Evolutionary conservation across 2,888 invertebrate genomes (phyloP).

Genomic region (Philereme vetulata): DNA sequence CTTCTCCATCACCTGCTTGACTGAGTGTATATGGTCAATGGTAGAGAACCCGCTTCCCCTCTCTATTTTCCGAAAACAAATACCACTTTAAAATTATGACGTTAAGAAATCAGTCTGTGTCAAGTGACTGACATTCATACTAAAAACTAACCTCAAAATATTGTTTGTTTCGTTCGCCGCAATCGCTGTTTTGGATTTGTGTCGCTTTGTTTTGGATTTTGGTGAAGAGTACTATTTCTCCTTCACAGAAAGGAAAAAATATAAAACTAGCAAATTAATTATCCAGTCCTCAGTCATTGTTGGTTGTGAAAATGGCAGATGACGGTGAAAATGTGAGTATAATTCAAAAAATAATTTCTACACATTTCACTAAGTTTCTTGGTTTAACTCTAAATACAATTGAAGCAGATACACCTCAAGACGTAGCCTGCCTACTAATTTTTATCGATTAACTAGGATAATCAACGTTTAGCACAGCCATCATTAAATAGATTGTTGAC

Average conservation of each 20-base stretch:
- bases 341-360: background rate
- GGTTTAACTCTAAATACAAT: background rate
- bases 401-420: no score
- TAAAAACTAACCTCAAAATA: constrained; percentile 12
- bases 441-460: no score
- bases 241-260: background rate
- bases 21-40: no score
- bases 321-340: constrained; percentile 75
- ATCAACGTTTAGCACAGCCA: no score
- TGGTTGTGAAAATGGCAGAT: constrained; percentile 61
- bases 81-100: no score
- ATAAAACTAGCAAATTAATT: background rate
- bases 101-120: no score
- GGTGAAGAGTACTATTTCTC: background rate
- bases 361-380: background rate
- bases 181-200: background rate
- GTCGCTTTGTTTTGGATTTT: background rate
- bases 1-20: no score
- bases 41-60: no score
- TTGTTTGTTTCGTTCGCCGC: background rate
- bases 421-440: no score
- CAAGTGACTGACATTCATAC: no score
- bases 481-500: no score
- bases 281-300: background rate
- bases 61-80: no score